Base-by-base conservation (phyloP, 2,113 vertebrate species). In the Bombycilla garrulus region DNA sequence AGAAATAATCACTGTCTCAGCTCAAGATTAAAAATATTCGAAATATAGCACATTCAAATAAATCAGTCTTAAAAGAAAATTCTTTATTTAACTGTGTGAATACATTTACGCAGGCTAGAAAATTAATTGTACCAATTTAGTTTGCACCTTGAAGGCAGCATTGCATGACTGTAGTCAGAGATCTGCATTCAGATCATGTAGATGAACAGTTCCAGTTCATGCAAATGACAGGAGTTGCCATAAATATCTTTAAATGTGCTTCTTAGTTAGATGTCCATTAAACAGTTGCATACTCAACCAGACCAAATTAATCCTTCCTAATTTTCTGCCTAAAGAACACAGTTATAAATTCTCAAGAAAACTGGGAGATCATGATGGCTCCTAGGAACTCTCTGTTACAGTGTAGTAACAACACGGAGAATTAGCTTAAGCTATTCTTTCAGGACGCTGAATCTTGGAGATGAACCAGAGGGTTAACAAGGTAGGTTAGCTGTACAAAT, bases 391-490 rank as follows among this genome's bases (percentile, higher is more conserved):
- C 42, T 36, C 14, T 38, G 22, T 18, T 57, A 20, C 15, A 21
- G 5, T 28, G 33, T 16, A 20, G 40, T 60, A 85, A 26, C 12
- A 66, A 15, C 20, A 53, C 5, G 5, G 13, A 88, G 50, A 72
- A 61, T 16, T 21, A 47, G 6, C 15, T 29, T 48, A 1, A 44
- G 18, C 3, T 6, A 9, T 40, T 60, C 10, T 33, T 72, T 45
- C 15, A 40, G 6, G 31, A n/a, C 56, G 1, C 11, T 60, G 38
- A 36, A 24, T 54, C 40, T 33, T 85, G 36, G 57, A 47, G 19
- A 20, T 64, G 9, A 72, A 50, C 8, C 11, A 38, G 16, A 57
- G 60, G 20, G 5, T 66, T 36, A 44, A 20, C 0, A 0, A 78
- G n/a, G 11, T 25, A 62, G 18, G 13, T 65, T 48, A 45, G 11